These are phyloP conservation scores for Pachypeltis micranthus DNA, from an alignment of 1,140 invertebrate species.

Conservation along the genomic window DNA sequence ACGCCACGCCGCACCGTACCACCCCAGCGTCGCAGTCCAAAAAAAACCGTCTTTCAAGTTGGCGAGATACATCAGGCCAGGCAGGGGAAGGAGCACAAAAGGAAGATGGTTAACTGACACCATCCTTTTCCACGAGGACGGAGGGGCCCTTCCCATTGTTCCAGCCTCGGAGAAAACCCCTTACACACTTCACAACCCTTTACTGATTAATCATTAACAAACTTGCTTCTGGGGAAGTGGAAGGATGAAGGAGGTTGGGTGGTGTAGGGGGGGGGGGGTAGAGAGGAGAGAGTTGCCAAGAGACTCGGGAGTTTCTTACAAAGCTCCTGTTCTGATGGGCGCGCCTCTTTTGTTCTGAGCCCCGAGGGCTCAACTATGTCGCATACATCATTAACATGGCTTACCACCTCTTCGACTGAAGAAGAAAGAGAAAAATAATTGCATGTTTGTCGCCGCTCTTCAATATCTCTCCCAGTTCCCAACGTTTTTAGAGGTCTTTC, in stretches of 20 bases:
- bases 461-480: background rate
- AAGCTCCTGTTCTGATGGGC: background rate
- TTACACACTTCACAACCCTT: background rate
- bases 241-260: no score
- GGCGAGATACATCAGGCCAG: no score
- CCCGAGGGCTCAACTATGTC: background rate
- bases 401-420: background rate
- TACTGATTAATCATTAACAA: constrained; percentile 4
- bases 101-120: no score
- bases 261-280: no score
- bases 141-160: no score
- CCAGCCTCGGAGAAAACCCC: background rate
- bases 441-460: background rate
- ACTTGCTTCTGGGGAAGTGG: no score
- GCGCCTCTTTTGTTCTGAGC: background rate
- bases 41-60: no score
- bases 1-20: no score
- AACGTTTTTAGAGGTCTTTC: no score
- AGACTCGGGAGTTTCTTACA: background rate
- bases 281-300: background rate
- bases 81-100: no score
- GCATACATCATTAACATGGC: constrained; percentile 7
- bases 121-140: no score
- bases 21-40: no score
- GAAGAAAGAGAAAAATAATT: background rate